A percentile compares a stretch with the other conserved stretches of the same genome.
Conservation (phyloP, 2,888 invertebrate genomes). For the Cremastinae sp. region DNA sequence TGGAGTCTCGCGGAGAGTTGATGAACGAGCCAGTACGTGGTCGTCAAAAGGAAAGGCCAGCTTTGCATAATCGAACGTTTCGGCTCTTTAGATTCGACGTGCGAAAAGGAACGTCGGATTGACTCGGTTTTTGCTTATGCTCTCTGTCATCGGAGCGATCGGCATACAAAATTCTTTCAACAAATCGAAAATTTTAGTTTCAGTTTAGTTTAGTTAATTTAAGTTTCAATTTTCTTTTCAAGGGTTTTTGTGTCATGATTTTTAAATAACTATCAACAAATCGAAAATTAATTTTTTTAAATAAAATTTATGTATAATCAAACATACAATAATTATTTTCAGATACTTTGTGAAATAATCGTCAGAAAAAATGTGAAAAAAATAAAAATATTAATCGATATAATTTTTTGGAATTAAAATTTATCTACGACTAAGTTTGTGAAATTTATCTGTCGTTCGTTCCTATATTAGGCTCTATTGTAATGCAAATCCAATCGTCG, state of each 20-base stretch:
- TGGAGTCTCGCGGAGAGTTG: background rate
- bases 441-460: background rate
- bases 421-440: background rate
- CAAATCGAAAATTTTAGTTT: too few species aligned
- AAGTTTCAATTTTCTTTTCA: too few species aligned
- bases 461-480: background rate
- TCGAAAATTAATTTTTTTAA: too few species aligned
- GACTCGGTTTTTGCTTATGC: background rate
- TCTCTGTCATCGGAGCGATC: background rate
- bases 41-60: conserved; percentile 53
- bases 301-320: too few species aligned
- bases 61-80: conserved; percentile 71
- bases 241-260: too few species aligned
- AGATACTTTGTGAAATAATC: too few species aligned
- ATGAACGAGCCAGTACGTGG: conserved; percentile 1
- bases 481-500: background rate
- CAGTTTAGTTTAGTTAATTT: too few species aligned
- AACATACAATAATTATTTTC: too few species aligned
- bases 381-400: too few species aligned
- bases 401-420: background rate
- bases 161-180: background rate
- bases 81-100: conserved; percentile 57
- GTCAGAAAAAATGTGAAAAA: too few species aligned
- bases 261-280: too few species aligned
- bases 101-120: conserved; percentile 30